Conservation (phyloP, 2,888 invertebrate genomes). For the Phymatocera aterrima region DNA sequence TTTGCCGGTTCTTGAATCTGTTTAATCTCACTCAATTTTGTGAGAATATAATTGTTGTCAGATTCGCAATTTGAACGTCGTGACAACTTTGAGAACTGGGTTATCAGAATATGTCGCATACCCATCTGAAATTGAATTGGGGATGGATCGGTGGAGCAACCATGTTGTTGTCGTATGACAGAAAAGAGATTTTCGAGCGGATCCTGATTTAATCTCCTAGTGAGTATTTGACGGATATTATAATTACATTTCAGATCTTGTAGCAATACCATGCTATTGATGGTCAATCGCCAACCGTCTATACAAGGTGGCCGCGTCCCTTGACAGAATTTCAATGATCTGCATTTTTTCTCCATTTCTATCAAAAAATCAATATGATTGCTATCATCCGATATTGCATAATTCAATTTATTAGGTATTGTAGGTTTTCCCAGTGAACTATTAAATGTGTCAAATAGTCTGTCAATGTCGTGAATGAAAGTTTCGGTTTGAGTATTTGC, state of each 20-base stretch:
- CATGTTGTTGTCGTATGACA: neutral
- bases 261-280: too few relatives aligned
- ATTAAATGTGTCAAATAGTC: conserved; percentile 12
- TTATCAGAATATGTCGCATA: neutral
- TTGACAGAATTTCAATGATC: neutral
- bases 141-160: neutral
- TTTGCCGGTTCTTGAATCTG: too few relatives aligned
- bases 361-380: neutral
- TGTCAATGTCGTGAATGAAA: conserved; percentile 16
- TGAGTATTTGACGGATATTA: too few relatives aligned
- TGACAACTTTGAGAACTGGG: neutral
- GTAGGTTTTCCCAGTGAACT: neutral
- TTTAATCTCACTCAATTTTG: neutral
- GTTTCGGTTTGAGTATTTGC: neutral
- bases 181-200: conserved; percentile 4
- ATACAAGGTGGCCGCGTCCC: conserved; percentile 12
- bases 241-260: too few relatives aligned
- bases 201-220: conserved; percentile 6
- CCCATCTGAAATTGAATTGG: conserved; percentile 5
- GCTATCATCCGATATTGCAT: neutral
- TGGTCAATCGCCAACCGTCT: neutral
- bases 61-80: neutral
- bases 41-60: neutral
- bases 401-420: conserved; percentile 9
- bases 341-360: neutral